Percentiles rank a stretch among this genome's conserved stretches.
These are phyloP conservation scores for Allochrocebus solatus DNA, from an alignment of 2,797 vertebrate species.

Conservation along the genomic window DNA sequence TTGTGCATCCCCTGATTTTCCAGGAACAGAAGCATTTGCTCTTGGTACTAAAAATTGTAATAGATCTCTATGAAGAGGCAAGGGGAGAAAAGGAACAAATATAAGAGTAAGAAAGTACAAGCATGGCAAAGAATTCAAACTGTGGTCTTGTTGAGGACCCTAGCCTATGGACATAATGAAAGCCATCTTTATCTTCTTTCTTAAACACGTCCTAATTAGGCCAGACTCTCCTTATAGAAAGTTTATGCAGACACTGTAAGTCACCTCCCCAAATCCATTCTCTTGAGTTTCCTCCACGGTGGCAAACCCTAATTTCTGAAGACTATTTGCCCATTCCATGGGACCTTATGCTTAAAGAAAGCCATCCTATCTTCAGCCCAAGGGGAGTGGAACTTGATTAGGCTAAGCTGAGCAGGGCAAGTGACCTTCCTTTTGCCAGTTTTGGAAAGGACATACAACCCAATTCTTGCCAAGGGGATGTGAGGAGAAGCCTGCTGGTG, in stretches of 20 bases:
- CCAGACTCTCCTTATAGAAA: neutral
- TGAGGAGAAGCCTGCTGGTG: neutral
- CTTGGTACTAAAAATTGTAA: slow-evolving; percentile 24
- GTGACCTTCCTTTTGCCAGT: neutral
- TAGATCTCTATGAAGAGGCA: neutral
- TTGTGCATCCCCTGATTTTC: slow-evolving; percentile 77
- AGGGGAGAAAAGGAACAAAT: neutral
- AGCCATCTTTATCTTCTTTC: neutral
- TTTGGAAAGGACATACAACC: neutral
- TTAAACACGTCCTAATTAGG: neutral
- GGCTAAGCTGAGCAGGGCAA: neutral
- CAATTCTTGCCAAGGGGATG: neutral
- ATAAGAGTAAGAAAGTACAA: neutral
- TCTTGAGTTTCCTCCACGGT: neutral
- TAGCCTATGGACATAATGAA: neutral
- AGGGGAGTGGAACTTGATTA: neutral
- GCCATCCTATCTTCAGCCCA: neutral
- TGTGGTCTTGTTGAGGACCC: neutral
- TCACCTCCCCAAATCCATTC: neutral
- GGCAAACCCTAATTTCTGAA: neutral
- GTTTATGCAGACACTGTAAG: neutral
- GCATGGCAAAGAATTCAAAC: neutral
- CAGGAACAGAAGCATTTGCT: slow-evolving; percentile 49
- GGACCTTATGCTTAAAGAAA: neutral
- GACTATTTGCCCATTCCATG: neutral